Evolutionary conservation across 2,888 invertebrate species (phyloP).

Genomic region (Prosopocoilus inquinatus): DNA sequence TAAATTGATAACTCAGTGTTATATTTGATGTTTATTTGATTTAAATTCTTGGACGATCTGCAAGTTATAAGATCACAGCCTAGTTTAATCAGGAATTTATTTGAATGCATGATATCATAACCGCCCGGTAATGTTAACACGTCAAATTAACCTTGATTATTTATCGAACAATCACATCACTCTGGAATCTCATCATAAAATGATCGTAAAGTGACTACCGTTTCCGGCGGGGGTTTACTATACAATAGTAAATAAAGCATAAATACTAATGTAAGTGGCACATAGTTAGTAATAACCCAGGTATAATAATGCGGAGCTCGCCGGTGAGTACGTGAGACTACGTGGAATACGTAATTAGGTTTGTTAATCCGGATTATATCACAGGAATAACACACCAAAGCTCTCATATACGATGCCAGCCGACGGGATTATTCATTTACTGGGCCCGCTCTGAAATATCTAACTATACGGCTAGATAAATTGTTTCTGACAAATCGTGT

Average conservation of each 20-base stretch:
- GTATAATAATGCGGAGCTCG: conserved; percentile 8
- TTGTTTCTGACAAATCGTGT: too few species aligned
- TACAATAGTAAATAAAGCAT: conserved; percentile 1
- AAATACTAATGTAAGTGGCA: conserved; percentile 15
- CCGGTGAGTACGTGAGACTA: conserved; percentile 21
- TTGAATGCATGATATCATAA: too few species aligned
- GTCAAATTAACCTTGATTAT: too few species aligned
- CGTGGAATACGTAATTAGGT: conserved; percentile 43
- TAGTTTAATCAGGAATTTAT: too few species aligned
- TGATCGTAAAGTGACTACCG: neutral
- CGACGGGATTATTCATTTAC: neutral
- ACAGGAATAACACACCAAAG: conserved; percentile 32
- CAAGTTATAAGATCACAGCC: too few species aligned
- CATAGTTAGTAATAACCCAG: conserved; percentile 10
- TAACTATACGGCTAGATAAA: too few species aligned
- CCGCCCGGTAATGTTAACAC: too few species aligned
- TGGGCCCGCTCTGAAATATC: too few species aligned
- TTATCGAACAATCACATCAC: too few species aligned
- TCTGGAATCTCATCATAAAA: neutral
- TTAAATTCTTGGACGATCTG: neutral
- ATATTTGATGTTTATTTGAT: neutral
- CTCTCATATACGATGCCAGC: neutral
- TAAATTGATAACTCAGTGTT: neutral
- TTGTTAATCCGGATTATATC: conserved; percentile 43
- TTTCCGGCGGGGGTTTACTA: neutral